Evolutionary conservation across 2,888 invertebrate species (phyloP), one percentile per base, ranked within the genome.

Genomic region (Pseudoips prasinana): DNA sequence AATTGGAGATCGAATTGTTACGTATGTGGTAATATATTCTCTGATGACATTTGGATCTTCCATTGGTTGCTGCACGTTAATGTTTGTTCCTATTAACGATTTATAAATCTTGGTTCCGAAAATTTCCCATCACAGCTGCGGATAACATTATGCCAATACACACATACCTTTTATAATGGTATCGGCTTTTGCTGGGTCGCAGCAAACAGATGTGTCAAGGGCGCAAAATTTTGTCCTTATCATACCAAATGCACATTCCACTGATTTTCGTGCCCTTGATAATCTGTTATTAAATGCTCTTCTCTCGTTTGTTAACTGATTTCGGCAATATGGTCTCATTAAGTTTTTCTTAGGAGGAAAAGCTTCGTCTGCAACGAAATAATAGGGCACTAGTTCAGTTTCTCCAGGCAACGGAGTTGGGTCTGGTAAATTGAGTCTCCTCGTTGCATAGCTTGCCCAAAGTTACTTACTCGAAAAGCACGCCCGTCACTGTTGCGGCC

Each of bases 401-500:
- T 46, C 37, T 44, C 46, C 43, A 26, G 39, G 44, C 39, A 50
- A 37, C 8, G 46, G 40, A n/a, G 33, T 23, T 36, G 14, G 37
- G 37, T 49, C 8, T 17, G 50, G 46, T 42, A 39, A 37, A 41
- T 39, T 7, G 7, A 44, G 39, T 46, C 25, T 1, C 22, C 41
- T 25, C n/a, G 27, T 9, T 45, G 24, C 40, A 48, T 39, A 25
- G 40, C 34, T 49, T 51, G 46, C 30, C 47, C 42, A 29, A 54
- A 29, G 25, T 29, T 4, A 11, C 47, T 53, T 23, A 25, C 43
- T 50, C 51, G 38, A 10, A 50, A 54, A 40, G 22, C 46, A 8
- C 53, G 46, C 10, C 54, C 48, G 17, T 57, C 56, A 44, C 58
- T 50, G 32, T 54, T 50, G 32, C 54, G 22, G n/a, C 53, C 58